These are phyloP conservation scores for Lasioglossum calceatum DNA, from an alignment of 2,888 invertebrate species.

Conservation along the genomic window DNA sequence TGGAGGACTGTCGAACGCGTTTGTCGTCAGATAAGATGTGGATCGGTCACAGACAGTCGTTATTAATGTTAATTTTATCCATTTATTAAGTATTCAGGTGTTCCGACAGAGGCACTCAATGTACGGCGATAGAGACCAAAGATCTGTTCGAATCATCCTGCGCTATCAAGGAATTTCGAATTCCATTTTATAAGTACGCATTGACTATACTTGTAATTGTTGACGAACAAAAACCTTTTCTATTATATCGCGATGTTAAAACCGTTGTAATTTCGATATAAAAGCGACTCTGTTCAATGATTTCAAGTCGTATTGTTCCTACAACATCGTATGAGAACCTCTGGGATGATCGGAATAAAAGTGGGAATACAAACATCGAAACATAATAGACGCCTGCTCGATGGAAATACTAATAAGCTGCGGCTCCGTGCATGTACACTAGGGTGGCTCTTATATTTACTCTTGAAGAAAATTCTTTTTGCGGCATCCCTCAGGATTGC, in stretches of 20 bases:
- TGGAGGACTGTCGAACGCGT: constrained; percentile 78
- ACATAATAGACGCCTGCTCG: constrained; percentile 78
- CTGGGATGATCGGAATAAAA: constrained; percentile 79
- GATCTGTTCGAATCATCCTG: too few relatives aligned
- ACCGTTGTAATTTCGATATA: neutral
- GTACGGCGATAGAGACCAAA: neutral
- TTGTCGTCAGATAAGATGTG: constrained; percentile 81
- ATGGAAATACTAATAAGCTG: constrained; percentile 80
- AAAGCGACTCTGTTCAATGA: neutral
- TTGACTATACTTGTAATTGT: neutral
- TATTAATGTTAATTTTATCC: constrained; percentile 84
- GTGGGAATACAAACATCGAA: constrained; percentile 79
- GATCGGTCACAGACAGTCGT: constrained; percentile 82
- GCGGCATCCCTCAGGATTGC: too few relatives aligned
- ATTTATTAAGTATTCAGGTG: constrained; percentile 85
- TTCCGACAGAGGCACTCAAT: constrained; percentile 82
- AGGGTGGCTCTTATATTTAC: too few relatives aligned
- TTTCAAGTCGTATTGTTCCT: constrained; percentile 33
- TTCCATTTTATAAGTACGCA: neutral
- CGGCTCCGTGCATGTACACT: constrained; percentile 86
- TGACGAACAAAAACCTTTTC: neutral
- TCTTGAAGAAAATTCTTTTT: too few relatives aligned
- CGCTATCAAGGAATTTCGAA: neutral
- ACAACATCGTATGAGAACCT: constrained; percentile 69
- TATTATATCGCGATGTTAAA: neutral